Percentiles rank a stretch among this genome's conserved stretches.
phyloP scores from a whole-genome alignment of 2,113 vertebrate species.

The Lagopus muta region DNA sequence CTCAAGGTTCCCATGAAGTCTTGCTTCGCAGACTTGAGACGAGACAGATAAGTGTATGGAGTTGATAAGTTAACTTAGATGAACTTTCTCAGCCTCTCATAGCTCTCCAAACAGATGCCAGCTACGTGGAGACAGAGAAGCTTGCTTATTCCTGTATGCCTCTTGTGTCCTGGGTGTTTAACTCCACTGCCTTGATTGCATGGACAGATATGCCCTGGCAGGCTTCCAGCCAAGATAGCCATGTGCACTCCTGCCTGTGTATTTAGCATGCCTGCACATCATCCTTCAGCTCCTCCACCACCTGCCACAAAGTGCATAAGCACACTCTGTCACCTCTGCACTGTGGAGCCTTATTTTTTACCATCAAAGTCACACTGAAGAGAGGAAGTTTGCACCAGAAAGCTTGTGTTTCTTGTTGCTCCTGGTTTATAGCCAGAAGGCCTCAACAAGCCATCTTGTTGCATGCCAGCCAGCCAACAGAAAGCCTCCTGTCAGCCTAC shows the following conservation, averaged over 20 bases:
- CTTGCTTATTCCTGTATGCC: neutral
- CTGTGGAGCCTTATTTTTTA: neutral
- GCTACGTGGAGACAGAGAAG: neutral
- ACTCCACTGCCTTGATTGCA: neutral
- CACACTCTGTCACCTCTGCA: neutral
- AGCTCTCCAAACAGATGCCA: neutral
- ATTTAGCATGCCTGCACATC: neutral
- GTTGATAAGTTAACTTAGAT: neutral
- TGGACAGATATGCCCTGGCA: neutral
- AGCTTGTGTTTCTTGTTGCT: neutral
- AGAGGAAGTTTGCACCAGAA: neutral
- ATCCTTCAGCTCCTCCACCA: neutral
- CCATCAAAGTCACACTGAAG: neutral
- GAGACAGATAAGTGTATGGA: neutral
- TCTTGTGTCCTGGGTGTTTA: neutral
- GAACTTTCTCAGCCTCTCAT: neutral
- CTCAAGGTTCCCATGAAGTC: neutral
- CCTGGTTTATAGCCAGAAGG: constrained; percentile 8
- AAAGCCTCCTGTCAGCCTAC: neutral
- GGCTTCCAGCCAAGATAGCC: neutral
- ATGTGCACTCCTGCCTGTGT: neutral
- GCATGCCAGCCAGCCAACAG: neutral
- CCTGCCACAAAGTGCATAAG: neutral
- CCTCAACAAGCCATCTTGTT: neutral
- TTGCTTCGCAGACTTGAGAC: neutral